Conservation (phyloP, 2,113 vertebrate species). For the Mellivora capensis region DNA sequence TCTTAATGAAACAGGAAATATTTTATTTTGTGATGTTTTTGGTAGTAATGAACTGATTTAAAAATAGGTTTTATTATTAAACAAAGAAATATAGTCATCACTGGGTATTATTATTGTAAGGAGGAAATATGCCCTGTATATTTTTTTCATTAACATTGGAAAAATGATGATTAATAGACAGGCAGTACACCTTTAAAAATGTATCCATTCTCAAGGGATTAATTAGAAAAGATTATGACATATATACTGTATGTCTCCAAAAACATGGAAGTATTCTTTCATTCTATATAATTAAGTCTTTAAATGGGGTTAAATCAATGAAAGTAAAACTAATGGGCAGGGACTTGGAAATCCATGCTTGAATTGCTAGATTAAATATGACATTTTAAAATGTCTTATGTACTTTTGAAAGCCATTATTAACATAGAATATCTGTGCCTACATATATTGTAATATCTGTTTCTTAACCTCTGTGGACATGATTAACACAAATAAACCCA, state of each 20-base stretch:
- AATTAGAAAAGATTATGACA: neutral
- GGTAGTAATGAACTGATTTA: neutral
- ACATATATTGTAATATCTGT: neutral
- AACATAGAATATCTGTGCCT: neutral
- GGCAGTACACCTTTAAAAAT: neutral
- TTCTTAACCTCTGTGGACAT: neutral
- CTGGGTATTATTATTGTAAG: neutral
- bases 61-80: neutral
- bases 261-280: neutral
- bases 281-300: neutral
- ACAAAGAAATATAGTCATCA: neutral
- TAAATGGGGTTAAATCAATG: neutral
- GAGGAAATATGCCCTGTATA: neutral
- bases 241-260: neutral
- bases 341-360: neutral
- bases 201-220: neutral
- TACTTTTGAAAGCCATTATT: neutral
- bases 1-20: neutral
- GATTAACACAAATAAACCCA: conserved; percentile 16
- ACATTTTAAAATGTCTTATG: neutral
- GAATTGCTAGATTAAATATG: neutral
- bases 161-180: neutral
- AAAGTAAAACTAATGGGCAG: neutral
- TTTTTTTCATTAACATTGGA: neutral
- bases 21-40: neutral